Base-by-base conservation (phyloP, 2,113 vertebrate species). In the Carassius gibelio region DNA sequence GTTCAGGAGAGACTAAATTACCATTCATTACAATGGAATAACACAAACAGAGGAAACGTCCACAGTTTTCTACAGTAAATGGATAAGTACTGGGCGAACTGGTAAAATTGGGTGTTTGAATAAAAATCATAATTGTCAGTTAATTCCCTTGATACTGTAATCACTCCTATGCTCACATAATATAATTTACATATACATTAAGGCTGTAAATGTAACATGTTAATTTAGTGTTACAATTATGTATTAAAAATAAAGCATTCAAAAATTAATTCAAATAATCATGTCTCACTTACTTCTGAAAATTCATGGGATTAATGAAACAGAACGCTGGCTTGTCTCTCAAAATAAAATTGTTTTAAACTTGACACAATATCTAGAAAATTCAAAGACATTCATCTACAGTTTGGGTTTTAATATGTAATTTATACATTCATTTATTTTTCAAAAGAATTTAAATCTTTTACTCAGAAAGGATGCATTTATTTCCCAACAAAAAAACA, bases 1-100 rank as follows among this genome's bases (percentile, higher is more conserved):
- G 52, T 78, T 78, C 52, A 59, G 21, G 6, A 61, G 57, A 61
- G 34, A n/a, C 55, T 21, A 78, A 78, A 78, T 78, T 78, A 61
- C 34, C 34, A 42, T 78, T 78, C 76, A 78, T 78, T 78, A 78
- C 5, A 15, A 34, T 4, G 3, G 52, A 61, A 38, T 10, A 78
- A 78, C 76, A 61, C 36, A 78, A 78, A 61, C 76, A 78, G 34
- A 61, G 76, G 14, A n/a, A 42, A 78, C 4, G 10, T 1, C 9
- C 71, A 23, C 34, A 3, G 55, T n/a, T 23, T 78, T 78, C 55
- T 30, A 57, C 75, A 77, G 5, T 34, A 19, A 55, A 55, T 34
- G 3, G 14, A 38, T 77, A 11, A 30, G 26, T 17, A 34, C 26
- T 21, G 1, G 48, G 15, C 0, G 4, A 77, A 57, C 75, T 61